Evolutionary conservation across 2,888 invertebrate genomes (phyloP).

Genomic region (Alitta virens): DNA sequence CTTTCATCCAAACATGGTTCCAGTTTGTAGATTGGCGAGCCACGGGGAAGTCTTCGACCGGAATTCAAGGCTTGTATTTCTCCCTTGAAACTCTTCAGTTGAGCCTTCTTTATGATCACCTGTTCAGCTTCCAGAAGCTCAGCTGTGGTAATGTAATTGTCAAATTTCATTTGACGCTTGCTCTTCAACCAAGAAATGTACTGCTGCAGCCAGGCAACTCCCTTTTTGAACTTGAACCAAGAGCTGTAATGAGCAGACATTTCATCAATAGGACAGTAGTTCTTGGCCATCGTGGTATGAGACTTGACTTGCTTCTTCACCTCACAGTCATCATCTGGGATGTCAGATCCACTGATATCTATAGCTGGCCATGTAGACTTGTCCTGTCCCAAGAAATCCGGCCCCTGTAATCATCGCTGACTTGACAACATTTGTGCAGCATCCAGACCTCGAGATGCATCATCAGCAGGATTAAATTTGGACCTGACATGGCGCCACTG

Average conservation of each 20-base stretch:
- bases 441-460: conserved; percentile 26
- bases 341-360: background rate
- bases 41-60: background rate
- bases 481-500: conserved; percentile 28
- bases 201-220: too few relatives aligned
- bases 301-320: conserved; percentile 10
- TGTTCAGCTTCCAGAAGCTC: too few relatives aligned
- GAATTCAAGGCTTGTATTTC: conserved; percentile 7
- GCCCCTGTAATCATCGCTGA: conserved; percentile 20
- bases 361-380: background rate
- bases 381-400: conserved; percentile 22
- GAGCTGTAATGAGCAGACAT: too few relatives aligned
- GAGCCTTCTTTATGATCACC: background rate
- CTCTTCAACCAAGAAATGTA: too few relatives aligned
- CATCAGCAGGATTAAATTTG: conserved; percentile 31
- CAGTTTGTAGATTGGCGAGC: conserved; percentile 8
- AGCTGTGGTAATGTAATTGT: too few relatives aligned
- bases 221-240: too few relatives aligned
- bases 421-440: conserved; percentile 2
- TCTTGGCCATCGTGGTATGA: background rate
- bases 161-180: background rate
- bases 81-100: background rate
- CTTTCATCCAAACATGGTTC: conserved; percentile 25
- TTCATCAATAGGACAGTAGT: too few relatives aligned
- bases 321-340: conserved; percentile 18